Base-by-base conservation (phyloP, 2,113 vertebrate genomes). In the Elephas maximus region DNA sequence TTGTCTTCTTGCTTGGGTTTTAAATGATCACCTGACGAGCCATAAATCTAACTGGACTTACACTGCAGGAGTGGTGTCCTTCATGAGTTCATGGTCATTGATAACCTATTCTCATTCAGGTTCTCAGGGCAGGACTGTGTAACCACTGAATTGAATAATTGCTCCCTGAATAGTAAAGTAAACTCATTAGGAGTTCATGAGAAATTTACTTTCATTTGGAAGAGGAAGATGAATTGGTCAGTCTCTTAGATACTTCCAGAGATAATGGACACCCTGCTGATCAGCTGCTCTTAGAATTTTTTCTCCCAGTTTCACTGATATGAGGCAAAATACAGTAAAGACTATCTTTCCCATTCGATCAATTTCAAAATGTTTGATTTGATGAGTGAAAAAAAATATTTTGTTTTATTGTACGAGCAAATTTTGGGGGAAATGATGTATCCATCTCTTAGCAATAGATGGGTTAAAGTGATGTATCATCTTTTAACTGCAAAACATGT, bases 191-290 rank as follows among this genome's bases (percentile, higher is more conserved):
- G 18, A 93, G 3, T 17, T 86, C 63, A 45, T 80, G 69, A 93
- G 69, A 91, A 93, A 94, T 86, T 80, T 96, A 88, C 23, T 85
- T 26, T 92, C 60, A 85, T 88, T 93, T 79, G 91, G 78, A 95
- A 89, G 18, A 78, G 0, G 1, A 20, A 84, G 81, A 77, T 51
- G 63, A 94, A 91, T 44, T 69, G 23, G 24, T 12, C 67, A 85
- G 20, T 91, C 83, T 86, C 41, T 5, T 65, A 90, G 26, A 24
- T 91, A 89, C 78, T 93, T 94, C 41, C 10, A 53, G 69, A 94
- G n/a, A 90, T 78, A 76, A 76, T 17, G 37, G 65, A 44, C 0
- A 45, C 15, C 30, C 1, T 90, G 65, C 45, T 14, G 51, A 12
- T 6, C n/a, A 81, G 41, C 9, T 83, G 20, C 37, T 76, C 15